Base-by-base conservation (phyloP, 2,888 invertebrate genomes). In the Yponomeuta sedellus region DNA sequence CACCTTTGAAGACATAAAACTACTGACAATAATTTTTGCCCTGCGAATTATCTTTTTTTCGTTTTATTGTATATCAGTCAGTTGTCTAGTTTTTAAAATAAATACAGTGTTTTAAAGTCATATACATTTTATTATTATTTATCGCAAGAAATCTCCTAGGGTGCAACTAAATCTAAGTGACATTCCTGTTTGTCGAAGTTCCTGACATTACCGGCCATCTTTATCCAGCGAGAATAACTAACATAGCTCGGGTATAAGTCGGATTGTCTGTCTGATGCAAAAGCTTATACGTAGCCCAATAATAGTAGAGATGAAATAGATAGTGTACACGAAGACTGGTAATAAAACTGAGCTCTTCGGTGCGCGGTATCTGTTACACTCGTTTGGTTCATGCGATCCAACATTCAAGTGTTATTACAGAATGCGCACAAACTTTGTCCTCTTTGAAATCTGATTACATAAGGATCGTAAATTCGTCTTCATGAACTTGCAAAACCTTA, bases 391-490 rank as follows among this genome's bases (percentile, higher is more conserved):
- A 16, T 5, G 44, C 5, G 44, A 52, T 12, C 12, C 44, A 2
- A 12, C 16, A 3, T 12, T 52, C 44, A 16, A 52, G 44, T 16
- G 8, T 16, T 16, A 52, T 12, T 52, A 52, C 16, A 78, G 19
- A 34, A 1, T 25, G 61, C 28, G 61, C 25, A 34, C n/a, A 28
- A 66, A 62, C 52, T 62, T 34, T 22, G 34, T 74, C 79, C 81
- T 79, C 74, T 71, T 75, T 76, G 77, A 81, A 84, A 87, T 81
- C 82, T 83, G 83, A 87, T 87, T 86, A 87, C 82, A 79, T 83
- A 76, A 77, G 76, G 69, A 86, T 86, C 82, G 84, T 85, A 83
- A 82, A 85, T 85, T 85, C 81, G 83, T 83, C 78, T 77, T 82
- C 85, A 83, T 81, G 81, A 83, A 85, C 81, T 86, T 80, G 76